Percentiles rank a stretch among this genome's conserved stretches.
Evolutionary conservation across 2,113 vertebrate species (phyloP).

Genomic region (Anser brachyrhynchus): DNA sequence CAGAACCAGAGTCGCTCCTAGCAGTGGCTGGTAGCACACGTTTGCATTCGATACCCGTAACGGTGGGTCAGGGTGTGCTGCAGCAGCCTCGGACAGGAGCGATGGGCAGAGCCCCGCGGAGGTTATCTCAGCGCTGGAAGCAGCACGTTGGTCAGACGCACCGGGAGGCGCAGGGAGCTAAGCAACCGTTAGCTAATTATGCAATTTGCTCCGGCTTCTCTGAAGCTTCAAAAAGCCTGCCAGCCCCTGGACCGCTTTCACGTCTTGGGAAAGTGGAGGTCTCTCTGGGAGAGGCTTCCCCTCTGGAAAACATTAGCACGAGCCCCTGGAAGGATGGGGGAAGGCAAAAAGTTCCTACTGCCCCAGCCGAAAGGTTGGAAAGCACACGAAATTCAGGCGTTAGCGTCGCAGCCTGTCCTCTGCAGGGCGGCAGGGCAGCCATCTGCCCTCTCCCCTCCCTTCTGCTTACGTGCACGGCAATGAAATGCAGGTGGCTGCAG

Average conservation of each 20-base stretch:
- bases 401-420: neutral
- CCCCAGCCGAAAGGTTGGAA: neutral
- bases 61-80: fast-evolving
- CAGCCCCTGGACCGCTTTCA: neutral
- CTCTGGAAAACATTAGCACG: neutral
- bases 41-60: fast-evolving
- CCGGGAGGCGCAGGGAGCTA: neutral
- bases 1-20: neutral
- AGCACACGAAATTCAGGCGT: neutral
- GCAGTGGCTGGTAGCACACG: neutral
- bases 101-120: neutral
- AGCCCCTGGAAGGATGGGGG: neutral
- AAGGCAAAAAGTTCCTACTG: neutral
- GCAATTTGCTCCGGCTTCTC: neutral
- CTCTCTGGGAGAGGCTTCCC: no score
- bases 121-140: neutral
- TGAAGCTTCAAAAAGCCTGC: neutral
- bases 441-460: neutral
- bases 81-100: neutral
- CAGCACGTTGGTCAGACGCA: neutral
- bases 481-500: neutral
- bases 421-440: neutral
- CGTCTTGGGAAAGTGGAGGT: neutral
- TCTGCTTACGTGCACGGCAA: no score
- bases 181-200: neutral